phyloP scores from a whole-genome alignment of 2,113 vertebrate genomes.

The Ellobius talpinus region DNA sequence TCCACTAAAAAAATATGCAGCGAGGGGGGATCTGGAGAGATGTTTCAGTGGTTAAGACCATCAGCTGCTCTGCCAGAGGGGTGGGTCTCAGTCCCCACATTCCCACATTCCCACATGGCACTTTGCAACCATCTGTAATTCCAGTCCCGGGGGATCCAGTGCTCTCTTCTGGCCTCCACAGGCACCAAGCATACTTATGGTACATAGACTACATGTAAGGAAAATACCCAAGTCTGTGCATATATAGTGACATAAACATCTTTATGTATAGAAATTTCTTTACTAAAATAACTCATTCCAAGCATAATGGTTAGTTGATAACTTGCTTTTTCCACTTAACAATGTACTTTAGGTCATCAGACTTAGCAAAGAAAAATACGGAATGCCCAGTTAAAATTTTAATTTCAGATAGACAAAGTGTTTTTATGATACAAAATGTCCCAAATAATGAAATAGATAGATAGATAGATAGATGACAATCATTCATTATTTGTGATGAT shows the following conservation, averaged over 20 bases:
- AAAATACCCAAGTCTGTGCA: background rate
- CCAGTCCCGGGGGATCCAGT: background rate
- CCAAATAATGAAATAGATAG: background rate
- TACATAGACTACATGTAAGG: background rate
- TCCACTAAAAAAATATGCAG: background rate
- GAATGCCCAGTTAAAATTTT: background rate
- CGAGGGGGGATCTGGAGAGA: background rate
- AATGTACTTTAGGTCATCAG: background rate
- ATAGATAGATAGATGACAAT: background rate
- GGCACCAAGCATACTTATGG: background rate
- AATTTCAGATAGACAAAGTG: conserved; percentile 1
- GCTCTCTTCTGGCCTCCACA: background rate
- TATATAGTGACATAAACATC: background rate
- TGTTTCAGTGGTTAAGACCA: background rate
- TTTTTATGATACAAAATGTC: background rate
- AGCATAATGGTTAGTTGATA: background rate
- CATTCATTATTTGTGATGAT: background rate
- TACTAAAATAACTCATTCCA: background rate
- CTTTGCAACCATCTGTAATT: background rate
- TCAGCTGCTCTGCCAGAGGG: background rate
- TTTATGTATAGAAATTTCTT: background rate
- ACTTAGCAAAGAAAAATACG: background rate
- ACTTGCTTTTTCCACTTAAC: background rate
- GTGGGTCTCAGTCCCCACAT: background rate
- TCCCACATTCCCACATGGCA: background rate